Conservation (phyloP, 2,113 vertebrate species). For the Galeopterus variegatus region DNA sequence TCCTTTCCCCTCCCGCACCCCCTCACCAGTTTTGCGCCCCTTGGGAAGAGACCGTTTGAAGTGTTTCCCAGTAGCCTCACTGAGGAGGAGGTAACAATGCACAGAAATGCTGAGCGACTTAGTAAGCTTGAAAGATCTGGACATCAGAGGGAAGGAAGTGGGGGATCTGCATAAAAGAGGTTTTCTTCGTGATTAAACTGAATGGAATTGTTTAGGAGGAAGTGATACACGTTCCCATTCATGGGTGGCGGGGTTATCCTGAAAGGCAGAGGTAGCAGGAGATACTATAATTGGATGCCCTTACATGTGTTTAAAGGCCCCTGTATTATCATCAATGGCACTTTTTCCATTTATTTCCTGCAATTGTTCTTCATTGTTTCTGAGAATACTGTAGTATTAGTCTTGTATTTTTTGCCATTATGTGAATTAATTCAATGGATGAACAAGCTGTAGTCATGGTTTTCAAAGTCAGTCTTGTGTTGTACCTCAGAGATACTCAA, state of each 20-base stretch:
- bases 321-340: slow-evolving; percentile 27
- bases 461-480: neutral
- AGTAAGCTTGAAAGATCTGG: slow-evolving; percentile 64
- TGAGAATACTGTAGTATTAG: slow-evolving; percentile 1
- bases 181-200: slow-evolving; percentile 73
- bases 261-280: slow-evolving; percentile 64
- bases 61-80: slow-evolving; percentile 56
- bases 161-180: slow-evolving; percentile 73
- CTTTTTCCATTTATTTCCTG: slow-evolving; percentile 76
- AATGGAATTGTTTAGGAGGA: slow-evolving; percentile 78
- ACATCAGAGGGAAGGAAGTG: slow-evolving; percentile 82
- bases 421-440: slow-evolving; percentile 11
- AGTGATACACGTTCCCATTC: slow-evolving; percentile 66
- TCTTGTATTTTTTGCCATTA: slow-evolving; percentile 50
- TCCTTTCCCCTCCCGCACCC: neutral
- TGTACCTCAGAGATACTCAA: neutral
- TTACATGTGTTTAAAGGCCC: slow-evolving; percentile 35
- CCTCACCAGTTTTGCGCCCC: neutral
- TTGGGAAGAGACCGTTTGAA: slow-evolving; percentile 65
- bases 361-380: slow-evolving; percentile 68
- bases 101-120: slow-evolving; percentile 70
- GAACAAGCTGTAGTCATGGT: neutral
- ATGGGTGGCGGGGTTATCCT: neutral
- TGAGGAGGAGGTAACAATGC: slow-evolving; percentile 70
- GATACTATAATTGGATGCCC: slow-evolving; percentile 64